Base-by-base conservation (phyloP, 2,888 invertebrate species). In the Sclerodermus sp. region DNA sequence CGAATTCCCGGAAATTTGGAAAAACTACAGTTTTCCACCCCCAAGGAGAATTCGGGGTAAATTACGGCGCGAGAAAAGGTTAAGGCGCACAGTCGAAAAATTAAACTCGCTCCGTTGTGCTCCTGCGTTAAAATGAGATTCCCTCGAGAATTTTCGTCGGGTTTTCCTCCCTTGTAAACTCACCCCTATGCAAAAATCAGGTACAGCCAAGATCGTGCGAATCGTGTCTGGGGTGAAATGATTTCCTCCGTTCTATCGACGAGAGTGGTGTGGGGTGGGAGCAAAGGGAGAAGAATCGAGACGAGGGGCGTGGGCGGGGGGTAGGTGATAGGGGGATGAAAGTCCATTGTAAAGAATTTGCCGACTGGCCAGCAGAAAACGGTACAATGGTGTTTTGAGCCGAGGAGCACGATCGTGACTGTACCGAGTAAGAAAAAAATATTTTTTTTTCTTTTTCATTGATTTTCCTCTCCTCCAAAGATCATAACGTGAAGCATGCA, bases 321-420 rank as follows among this genome's bases (percentile, higher is more conserved):
- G 12, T 6, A 14, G 34, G 14, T 4, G 4, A 14, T 13, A 23
- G 39, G 12, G 40, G n/a, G 18, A 12, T 8, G 16, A 29, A 43
- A 51, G 17, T 51, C 41, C 62, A 60, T 71, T 68, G 67, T 58
- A 60, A 52, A 62, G 65, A 58, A 62, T 65, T 53, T 58, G 65
- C 59, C 57, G 62, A 69, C 57, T 71, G 71, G 71, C 71, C 68
- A 53, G 53, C 62, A 58, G 45, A 58, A 59, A 59, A 44, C 70
- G 62, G 54, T 62, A 55, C 64, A 68, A 71, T 62, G 58, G 48
- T 45, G 34, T 34, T 8, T 12, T 13, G 34, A 12, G 4, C 5
- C 8, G 39, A 39, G 41, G 15, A 18, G 17, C 53, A 53, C 50
- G 58, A 55, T 53, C 57, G 64, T 64, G 54, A 45, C 53, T 51